Base-by-base conservation (phyloP, 2,113 vertebrate species). In the Oplegnathus fasciatus region DNA sequence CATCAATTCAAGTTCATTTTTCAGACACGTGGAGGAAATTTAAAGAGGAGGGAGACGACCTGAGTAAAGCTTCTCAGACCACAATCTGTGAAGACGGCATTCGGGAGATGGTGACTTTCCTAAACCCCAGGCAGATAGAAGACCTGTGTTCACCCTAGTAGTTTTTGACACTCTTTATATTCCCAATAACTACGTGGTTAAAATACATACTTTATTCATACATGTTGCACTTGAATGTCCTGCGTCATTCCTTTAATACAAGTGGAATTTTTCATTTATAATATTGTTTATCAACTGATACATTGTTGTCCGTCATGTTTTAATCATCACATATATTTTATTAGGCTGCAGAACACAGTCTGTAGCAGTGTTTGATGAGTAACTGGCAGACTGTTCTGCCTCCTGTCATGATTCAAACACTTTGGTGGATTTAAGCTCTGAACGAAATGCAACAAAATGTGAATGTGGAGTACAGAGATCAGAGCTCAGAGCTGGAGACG, bases 21-120 rank as follows among this genome's bases (percentile, higher is more conserved):
- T 44, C 83, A 96, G 96, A 95, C 26, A 93, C 80, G 17, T 96
- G 96, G 96, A 95, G 58, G 70, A 95, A 91, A 80, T 96, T 96
- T 84, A 95, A 94, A 82, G 95, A 93, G 30, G 91, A 90, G 70
- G 91, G 91, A 73, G 87, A 80, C 74, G 92, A 92, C 64, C 86
- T 93, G 78, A 94, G 90, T 20, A 92, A 93, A 74, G 88, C 90
- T n/a, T 80, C 89, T 74, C 90, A 90, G 68, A 91, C 79, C 64
- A 86, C 81, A 26, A 80, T 93, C 26, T 96, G 96, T 91, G 92
- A 93, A 79, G 91, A 94, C 1, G 95, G 95, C 58, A 93, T 96
- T 52, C 92, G 90, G 57, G 95, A 96, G 86, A 91, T 96, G 79
- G 83, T 96, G 77, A 91, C 91, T 52, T 96, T 95, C 87, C 82